phyloP scores from a whole-genome alignment of 30 jellyfish, hydroid and myxozoan species.

The Turritopsis rubra region DNA sequence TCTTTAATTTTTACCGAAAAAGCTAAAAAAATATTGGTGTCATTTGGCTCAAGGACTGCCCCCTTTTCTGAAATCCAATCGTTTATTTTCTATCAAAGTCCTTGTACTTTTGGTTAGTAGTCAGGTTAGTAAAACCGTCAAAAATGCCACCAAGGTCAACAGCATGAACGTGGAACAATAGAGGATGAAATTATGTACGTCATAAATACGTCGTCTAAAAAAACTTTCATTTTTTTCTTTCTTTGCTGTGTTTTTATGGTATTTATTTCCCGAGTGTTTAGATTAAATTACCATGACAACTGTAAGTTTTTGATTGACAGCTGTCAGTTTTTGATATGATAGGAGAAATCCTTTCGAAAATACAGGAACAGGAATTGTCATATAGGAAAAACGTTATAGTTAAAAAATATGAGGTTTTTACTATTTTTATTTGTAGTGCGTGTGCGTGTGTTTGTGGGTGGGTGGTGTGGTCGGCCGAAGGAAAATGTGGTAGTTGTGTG shows the following conservation, averaged over 20 bases:
- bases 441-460: background rate
- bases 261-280: background rate
- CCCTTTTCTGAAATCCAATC: background rate
- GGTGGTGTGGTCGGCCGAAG: background rate
- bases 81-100: background rate
- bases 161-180: background rate
- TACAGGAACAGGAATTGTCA: background rate
- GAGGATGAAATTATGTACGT: background rate
- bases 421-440: background rate
- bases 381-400: background rate
- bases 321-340: background rate
- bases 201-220: background rate
- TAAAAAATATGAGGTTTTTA: background rate
- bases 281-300: background rate
- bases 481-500: no score
- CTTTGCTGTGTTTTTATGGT: background rate
- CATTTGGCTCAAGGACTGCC: background rate
- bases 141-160: background rate
- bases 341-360: background rate
- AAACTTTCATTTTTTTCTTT: background rate
- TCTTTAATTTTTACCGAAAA: background rate
- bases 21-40: background rate
- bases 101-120: background rate
- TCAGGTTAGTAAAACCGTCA: background rate
- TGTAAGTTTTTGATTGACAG: background rate